Base-by-base conservation (phyloP, 2,888 invertebrate genomes). In the Endotricha flammealis region DNA sequence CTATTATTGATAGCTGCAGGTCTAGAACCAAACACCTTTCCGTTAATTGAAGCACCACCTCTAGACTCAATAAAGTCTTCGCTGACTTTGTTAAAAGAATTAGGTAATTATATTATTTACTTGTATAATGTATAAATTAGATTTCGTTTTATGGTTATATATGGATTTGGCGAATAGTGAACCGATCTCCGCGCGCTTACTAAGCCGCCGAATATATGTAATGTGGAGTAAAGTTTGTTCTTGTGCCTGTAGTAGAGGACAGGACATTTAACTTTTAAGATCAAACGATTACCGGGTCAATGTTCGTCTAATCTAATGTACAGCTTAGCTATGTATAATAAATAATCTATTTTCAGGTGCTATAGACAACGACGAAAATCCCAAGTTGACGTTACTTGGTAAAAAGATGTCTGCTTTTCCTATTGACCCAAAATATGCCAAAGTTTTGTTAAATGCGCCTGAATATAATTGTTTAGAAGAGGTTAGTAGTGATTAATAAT, bases 371-470 rank as follows among this genome's bases (percentile, higher is more conserved):
- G 67, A 83, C 4, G 65, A 76, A 5, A 86, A 88, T 38, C 89
- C 90, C 1, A 88, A 91, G 68, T 81, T 98, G 46, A 97, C 97
- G 0, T 77, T 88, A 0, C 54, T 93, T 1, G 98, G 98, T 0
- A 90, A 90, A 50, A 91, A 93, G 63, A 96, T 98, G 96, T 90
- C 95, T 0, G 89, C 91, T 8, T 97, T 97, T 72, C 99, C 99
- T 0, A 87, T 99, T 22, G 97, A 98, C 71, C 98, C 99, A 0
- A 90, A 92, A 48, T 93, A 93, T 68, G 91, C 96, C 6, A 96
- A 94, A 83, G 90, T 95, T 4, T 78, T 97, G 36, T 70, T 97
- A 1, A 88, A 92, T 7, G 94, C 97, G 0, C 89, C 91, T 8
- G 91, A 93, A 40, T 92, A 91, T 54, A 91, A 91, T 11, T 95